Percentiles rank a stretch among this genome's conserved stretches.
phyloP scores from a whole-genome alignment of 2,888 invertebrate species.

The Linnaemya vulpina region DNA sequence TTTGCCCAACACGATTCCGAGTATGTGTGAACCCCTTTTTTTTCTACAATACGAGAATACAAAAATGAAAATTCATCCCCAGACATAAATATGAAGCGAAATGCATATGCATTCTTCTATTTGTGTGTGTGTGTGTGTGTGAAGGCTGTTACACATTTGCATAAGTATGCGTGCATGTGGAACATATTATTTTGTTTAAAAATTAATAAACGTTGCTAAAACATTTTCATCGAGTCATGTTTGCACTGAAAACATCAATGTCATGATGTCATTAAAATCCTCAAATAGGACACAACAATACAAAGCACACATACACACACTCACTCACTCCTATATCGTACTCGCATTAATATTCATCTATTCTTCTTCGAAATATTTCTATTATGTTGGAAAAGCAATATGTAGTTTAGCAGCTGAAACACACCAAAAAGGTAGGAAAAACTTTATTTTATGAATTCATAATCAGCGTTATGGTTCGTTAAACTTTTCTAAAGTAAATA shows the following conservation, averaged over 20 bases:
- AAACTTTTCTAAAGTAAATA: constrained; percentile 15
- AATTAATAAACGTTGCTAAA: constrained; percentile 69
- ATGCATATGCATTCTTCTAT: background rate
- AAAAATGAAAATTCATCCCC: constrained; percentile 42
- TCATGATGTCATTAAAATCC: constrained; percentile 45
- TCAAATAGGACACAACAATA: constrained; percentile 15
- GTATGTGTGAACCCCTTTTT: constrained; percentile 23
- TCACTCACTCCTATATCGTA: background rate
- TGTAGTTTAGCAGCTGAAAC: constrained; percentile 5
- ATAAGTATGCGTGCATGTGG: constrained; percentile 9
- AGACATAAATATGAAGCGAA: constrained; percentile 14
- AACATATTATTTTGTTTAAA: constrained; percentile 34
- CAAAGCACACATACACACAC: background rate
- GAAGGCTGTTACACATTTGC: background rate
- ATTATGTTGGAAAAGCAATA: constrained; percentile 20
- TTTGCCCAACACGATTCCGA: background rate
- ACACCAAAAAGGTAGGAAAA: constrained; percentile 23
- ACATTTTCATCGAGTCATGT: constrained; percentile 68
- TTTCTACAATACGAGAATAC: constrained; percentile 9
- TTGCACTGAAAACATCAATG: constrained; percentile 46
- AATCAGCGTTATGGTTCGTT: constrained; percentile 40
- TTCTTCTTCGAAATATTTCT: background rate
- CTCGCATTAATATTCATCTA: constrained; percentile 11
- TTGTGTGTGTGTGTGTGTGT: background rate
- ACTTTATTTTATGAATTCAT: constrained; percentile 24